Evolutionary conservation across 2,797 vertebrate species (phyloP), one percentile per base, ranked within the genome.

Genomic region (Ispidina lecontei): DNA sequence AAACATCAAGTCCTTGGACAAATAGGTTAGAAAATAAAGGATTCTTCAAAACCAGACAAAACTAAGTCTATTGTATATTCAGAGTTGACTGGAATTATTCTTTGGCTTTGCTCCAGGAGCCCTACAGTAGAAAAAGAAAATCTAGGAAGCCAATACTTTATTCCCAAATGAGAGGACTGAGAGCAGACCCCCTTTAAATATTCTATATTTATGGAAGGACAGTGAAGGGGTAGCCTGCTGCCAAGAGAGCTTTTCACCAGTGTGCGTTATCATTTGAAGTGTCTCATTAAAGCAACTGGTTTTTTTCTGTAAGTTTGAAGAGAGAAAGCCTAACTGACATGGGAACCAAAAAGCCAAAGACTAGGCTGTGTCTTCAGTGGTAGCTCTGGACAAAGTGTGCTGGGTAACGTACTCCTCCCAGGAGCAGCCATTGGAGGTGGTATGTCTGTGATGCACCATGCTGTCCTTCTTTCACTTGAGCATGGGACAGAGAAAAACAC

Each of bases 221-320:
- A 64, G 54, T 68, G 54, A 90, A 70, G 26, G 18, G 41, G 60
- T 62, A 71, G 52, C 52, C 41, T 79, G 43, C 65, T 92, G 37
- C 60, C 67, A 78, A 72, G 33, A 82, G 26, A 72, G 35, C 72
- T 75, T 4, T 86, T 91, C 39, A 71, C 26, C 52, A 71, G 46
- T 4, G 1, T 74, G 37, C 52, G 41, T 49, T 75, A 81, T 62
- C 75, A 63, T 89, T 88, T 95, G 44, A 85, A 92, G 72, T 33
- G 17, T 67, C 47, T 76, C 35, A 68, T 81, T 90, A 92, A 82
- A 76, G 29, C 47, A 55, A 33, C 18, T n/a, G 28, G 3, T 71
- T 79, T 63, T 81, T 64, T 78, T 59, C 44, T 76, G 19, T 74
- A 55, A 63, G 28, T 75, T 84, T 79, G 33, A 59, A 76, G 90